Percentiles rank a stretch among this genome's conserved stretches.
Conservation (phyloP, 2,113 vertebrate genomes). For the Coptodon bakossiorum region DNA sequence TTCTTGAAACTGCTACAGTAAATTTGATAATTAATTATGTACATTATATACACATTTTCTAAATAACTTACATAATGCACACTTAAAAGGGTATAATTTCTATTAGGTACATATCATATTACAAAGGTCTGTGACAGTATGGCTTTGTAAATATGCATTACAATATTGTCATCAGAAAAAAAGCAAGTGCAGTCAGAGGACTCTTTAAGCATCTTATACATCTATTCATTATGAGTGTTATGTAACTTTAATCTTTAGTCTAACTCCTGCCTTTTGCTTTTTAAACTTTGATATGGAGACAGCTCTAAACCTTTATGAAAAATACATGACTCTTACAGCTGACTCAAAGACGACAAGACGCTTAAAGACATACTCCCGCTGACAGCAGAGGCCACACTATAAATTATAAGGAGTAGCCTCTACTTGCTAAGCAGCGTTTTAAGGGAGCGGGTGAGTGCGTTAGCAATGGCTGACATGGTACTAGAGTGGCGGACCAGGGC, state of each 20-base stretch:
- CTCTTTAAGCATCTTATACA: slow-evolving; percentile 42
- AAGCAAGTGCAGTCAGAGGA: slow-evolving; percentile 75
- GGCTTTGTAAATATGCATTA: slow-evolving; percentile 90
- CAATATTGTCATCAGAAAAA: slow-evolving; percentile 36
- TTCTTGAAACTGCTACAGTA: slow-evolving; percentile 71
- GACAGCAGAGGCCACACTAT: slow-evolving; percentile 54
- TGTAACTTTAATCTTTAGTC: neutral
- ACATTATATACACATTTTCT: slow-evolving; percentile 67
- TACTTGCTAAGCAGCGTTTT: slow-evolving; percentile 98
- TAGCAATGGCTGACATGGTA: slow-evolving; percentile 95
- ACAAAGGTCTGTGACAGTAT: slow-evolving; percentile 80
- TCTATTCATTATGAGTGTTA: neutral
- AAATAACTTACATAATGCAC: slow-evolving; percentile 92
- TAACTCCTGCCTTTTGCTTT: neutral
- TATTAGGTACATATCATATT: slow-evolving; percentile 67
- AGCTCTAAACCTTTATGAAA: slow-evolving; percentile 6
- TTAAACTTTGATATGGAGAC: slow-evolving; percentile 7
- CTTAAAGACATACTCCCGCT: slow-evolving; percentile 38
- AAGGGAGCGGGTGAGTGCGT: slow-evolving; percentile 97
- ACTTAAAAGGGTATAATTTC: slow-evolving; percentile 76
- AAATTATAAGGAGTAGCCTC: slow-evolving; percentile 35
- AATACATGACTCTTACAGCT: neutral
- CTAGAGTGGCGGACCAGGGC: slow-evolving; percentile 89
- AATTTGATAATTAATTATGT: slow-evolving; percentile 55
- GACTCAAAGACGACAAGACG: slow-evolving; percentile 19